Evolutionary conservation across 2,888 invertebrate species (phyloP), one percentile per base, ranked within the genome.

Genomic region (Spisula solida): DNA sequence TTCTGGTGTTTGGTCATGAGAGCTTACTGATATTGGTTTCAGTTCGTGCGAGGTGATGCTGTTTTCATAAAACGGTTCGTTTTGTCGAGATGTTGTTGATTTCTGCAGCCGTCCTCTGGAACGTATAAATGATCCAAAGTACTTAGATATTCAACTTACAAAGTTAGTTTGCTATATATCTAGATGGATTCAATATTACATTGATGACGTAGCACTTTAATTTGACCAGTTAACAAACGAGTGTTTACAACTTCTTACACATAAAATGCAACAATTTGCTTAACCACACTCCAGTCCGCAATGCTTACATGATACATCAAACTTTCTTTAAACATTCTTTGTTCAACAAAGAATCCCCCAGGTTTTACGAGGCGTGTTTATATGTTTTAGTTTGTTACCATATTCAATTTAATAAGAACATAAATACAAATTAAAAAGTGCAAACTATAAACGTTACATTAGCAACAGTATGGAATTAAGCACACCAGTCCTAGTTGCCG

Each of bases 21-120:
- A 6, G 5, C 6, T n/a, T 20, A 10, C 6, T 20, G 18, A 6
- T 56, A 5, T 25, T 8, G n/a, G 10, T 0, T 66, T 10, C n/a
- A n/a, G 5, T 25, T 66, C 60, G 0, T 66, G 20, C 8, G 60
- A 10, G 6, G 60, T 10, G 60, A 25, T 5, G 10, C 25, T 66
- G 25, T 66, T 66, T 66, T 66, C 60, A 66, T 66, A 66, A 66
- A 66, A 66, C 12, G 60, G 25, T 25, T 66, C 60, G 10, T 66
- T 66, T 66, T 66, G 60, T n/a, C 25, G 10, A 66, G 25, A 10
- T 8, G n/a, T 25, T 8, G 25, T 25, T 25, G 60, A 66, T 25
- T 66, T n/a, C 25, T 66, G 12, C 10, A 25, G 25, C 6, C 60
- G 25, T 25, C 25, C 4, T 25, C 60, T 66, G 56, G 25, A 25